Evolutionary conservation across 1,140 invertebrate species (phyloP).

Genomic region (Temnothorax nylanderi): DNA sequence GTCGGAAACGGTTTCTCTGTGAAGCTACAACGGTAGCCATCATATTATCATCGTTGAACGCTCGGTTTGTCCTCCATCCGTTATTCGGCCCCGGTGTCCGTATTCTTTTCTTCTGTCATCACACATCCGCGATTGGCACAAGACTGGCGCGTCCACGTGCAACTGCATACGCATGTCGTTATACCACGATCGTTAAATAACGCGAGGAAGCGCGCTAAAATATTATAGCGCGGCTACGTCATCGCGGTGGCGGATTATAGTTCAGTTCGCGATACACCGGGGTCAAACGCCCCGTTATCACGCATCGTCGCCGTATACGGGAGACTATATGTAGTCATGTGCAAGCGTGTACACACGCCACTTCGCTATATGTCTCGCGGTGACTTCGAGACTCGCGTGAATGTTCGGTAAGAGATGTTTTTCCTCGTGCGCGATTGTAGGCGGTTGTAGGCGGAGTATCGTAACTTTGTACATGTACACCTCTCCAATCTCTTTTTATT

Average conservation of each 20-base stretch:
- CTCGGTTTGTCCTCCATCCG: constrained; percentile 36
- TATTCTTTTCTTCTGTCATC: background rate
- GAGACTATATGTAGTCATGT: background rate
- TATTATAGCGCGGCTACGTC: constrained; percentile 65
- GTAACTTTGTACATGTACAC: background rate
- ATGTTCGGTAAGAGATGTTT: background rate
- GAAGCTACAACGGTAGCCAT: background rate
- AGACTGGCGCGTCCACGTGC: background rate
- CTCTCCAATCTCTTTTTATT: background rate
- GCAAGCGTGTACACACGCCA: constrained; percentile 20
- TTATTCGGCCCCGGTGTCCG: constrained; percentile 30
- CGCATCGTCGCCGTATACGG: constrained; percentile 11
- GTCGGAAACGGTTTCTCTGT: background rate
- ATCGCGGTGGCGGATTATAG: constrained; percentile 71
- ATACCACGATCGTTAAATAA: constrained; percentile 45
- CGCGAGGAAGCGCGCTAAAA: constrained; percentile 2
- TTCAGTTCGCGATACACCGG: constrained; percentile 73
- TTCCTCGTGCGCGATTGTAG: background rate
- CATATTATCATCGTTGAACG: constrained; percentile 45
- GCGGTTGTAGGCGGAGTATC: background rate
- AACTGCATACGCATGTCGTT: background rate
- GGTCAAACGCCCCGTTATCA: constrained; percentile 79
- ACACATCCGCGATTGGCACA: background rate
- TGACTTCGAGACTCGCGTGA: background rate
- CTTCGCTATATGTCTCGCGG: background rate